Conservation (phyloP, 1,140 invertebrate species). For the Drosophila sp. region DNA sequence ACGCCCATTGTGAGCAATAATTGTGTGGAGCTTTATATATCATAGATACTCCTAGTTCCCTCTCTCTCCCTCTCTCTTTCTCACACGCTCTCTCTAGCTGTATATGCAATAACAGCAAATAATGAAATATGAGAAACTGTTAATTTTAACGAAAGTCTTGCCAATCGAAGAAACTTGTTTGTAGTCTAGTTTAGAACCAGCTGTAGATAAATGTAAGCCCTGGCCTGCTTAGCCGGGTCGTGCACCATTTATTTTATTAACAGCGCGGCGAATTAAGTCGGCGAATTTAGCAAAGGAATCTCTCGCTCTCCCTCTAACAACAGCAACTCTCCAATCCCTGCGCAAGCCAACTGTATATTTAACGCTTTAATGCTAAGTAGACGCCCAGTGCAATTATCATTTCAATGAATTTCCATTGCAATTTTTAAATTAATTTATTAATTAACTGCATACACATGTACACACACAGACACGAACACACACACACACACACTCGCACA, state of each 20-base stretch:
- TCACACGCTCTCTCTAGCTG: slow-evolving; percentile 4
- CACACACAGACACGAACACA: neutral
- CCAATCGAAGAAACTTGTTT: slow-evolving; percentile 76
- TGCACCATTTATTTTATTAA: slow-evolving; percentile 32
- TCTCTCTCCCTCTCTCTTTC: slow-evolving; percentile 3
- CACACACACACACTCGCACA: slow-evolving; percentile 3
- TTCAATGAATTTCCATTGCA: slow-evolving; percentile 41
- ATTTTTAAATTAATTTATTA: slow-evolving; percentile 64
- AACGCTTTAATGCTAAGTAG: slow-evolving; percentile 56
- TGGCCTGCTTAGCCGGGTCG: slow-evolving; percentile 42
- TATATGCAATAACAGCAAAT: slow-evolving; percentile 1
- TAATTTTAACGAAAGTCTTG: slow-evolving; percentile 58
- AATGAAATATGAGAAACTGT: neutral
- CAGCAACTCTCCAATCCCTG: neutral
- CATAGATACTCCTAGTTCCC: slow-evolving; percentile 43
- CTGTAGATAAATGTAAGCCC: slow-evolving; percentile 36
- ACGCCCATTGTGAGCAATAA: slow-evolving; percentile 68
- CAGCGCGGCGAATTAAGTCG: slow-evolving; percentile 49
- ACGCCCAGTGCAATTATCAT: slow-evolving; percentile 59
- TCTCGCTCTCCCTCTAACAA: slow-evolving; percentile 8
- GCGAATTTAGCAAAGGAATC: slow-evolving; percentile 37
- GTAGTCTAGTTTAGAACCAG: slow-evolving; percentile 61
- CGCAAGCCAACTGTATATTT: slow-evolving; percentile 26
- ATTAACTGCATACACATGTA: slow-evolving; percentile 39
- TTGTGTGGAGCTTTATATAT: slow-evolving; percentile 70